Evolutionary conservation across 1,140 invertebrate genomes (phyloP).

Genomic region (Aphis craccivora): DNA sequence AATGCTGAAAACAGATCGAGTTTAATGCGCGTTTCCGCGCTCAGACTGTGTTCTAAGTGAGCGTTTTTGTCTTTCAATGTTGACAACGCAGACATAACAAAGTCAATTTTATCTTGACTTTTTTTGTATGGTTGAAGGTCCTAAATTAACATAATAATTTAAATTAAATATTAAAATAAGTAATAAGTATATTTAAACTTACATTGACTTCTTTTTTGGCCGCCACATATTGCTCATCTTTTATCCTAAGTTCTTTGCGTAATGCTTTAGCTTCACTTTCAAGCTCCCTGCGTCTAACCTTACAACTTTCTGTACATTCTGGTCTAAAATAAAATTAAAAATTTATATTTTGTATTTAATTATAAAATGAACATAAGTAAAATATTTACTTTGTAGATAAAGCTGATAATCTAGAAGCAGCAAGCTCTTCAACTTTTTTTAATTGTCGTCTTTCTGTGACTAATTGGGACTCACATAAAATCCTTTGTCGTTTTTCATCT

Average conservation of each 20-base stretch:
- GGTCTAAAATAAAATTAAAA: conserved; percentile 63
- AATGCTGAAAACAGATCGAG: conserved; percentile 95
- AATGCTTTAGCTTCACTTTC: conserved; percentile 81
- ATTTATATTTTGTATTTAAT: conserved; percentile 6
- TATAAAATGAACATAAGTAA: not conserved
- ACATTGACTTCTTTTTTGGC: conserved; percentile 70
- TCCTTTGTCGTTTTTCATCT: conserved; percentile 82
- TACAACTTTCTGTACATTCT: conserved; percentile 81
- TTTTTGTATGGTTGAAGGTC: conserved; percentile 72
- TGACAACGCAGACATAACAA: conserved; percentile 80
- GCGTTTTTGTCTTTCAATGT: conserved; percentile 85
- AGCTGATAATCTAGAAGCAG: conserved; percentile 64
- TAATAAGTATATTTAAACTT: conserved; percentile 53
- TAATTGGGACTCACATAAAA: conserved; percentile 79
- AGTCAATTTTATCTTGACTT: conserved; percentile 79
- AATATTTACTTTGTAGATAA: conserved; percentile 58
- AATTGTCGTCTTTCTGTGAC: conserved; percentile 77
- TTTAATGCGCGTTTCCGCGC: conserved; percentile 94
- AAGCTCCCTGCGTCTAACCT: conserved; percentile 76
- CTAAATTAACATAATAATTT: conserved; percentile 62
- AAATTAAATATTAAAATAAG: not conserved
- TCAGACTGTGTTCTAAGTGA: conserved; percentile 90
- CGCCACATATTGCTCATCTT: conserved; percentile 74
- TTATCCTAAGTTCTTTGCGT: conserved; percentile 75
- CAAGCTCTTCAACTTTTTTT: conserved; percentile 64